Conservation (phyloP, 1,140 invertebrate genomes). For the Drosophila nigrodunni region DNA sequence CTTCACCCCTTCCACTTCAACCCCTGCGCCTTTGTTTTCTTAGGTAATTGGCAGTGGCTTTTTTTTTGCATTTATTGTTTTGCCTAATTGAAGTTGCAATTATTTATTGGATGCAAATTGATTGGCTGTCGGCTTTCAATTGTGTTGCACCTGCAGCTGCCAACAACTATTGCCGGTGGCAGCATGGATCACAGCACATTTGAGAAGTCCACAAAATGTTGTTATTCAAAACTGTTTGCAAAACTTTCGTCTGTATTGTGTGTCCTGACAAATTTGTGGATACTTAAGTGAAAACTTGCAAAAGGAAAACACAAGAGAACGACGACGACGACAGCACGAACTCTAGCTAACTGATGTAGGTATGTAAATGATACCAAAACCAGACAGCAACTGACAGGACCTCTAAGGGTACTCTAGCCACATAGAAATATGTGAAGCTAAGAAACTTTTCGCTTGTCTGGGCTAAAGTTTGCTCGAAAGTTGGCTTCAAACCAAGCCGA, state of each 20-base stretch:
- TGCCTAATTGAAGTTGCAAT: slow-evolving; percentile 81
- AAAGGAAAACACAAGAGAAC: slow-evolving; percentile 42
- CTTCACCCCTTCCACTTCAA: not conserved
- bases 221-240: slow-evolving; percentile 64
- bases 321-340: not conserved
- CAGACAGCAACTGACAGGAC: slow-evolving; percentile 12
- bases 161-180: slow-evolving; percentile 3
- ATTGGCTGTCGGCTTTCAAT: slow-evolving; percentile 60
- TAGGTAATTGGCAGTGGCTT: slow-evolving; percentile 66
- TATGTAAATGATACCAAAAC: slow-evolving; percentile 64
- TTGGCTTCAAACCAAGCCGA: slow-evolving; percentile 41
- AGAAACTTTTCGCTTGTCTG: slow-evolving; percentile 52
- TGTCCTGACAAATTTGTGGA: slow-evolving; percentile 68
- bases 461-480: slow-evolving; percentile 51
- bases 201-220: slow-evolving; percentile 58
- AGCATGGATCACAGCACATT: slow-evolving; percentile 1
- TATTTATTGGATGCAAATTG: slow-evolving; percentile 79
- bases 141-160: slow-evolving; percentile 63
- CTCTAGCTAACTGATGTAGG: slow-evolving; percentile 22
- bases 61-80: slow-evolving; percentile 29
- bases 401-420: slow-evolving; percentile 38
- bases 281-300: slow-evolving; percentile 60
- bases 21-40: not conserved
- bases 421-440: slow-evolving; percentile 42
- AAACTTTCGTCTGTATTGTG: slow-evolving; percentile 49